Conservation (phyloP, 2,797 vertebrate genomes). For the Eurystomus glaucurus region DNA sequence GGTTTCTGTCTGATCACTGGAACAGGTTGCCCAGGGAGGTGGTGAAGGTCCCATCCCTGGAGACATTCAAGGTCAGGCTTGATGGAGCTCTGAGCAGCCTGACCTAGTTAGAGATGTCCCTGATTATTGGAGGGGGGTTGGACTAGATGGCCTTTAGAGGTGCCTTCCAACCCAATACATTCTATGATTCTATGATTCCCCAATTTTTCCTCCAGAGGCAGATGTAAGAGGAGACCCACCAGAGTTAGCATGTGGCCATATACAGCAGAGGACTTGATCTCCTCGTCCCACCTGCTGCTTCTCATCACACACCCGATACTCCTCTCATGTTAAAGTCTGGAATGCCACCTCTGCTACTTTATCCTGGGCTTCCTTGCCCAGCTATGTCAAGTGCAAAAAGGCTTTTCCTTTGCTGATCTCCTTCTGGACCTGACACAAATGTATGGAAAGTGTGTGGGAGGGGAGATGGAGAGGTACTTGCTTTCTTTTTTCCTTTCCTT, state of each 20-base stretch:
- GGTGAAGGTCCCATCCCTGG: too few relatives aligned
- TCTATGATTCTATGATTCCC: neutral
- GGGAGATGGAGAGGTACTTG: neutral
- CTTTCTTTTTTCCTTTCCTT: neutral
- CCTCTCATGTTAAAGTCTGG: rapidly evolving
- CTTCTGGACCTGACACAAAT: neutral
- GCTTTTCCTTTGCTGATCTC: conserved; percentile 8
- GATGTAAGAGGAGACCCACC: conserved; percentile 13
- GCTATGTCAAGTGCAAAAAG: neutral
- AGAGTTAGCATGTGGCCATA: neutral
- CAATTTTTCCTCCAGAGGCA: neutral
- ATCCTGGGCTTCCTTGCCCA: conserved; percentile 32
- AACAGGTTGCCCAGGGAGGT: too few relatives aligned
- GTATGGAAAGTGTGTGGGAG: neutral
- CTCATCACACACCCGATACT: conserved; percentile 57
- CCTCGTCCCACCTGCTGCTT: conserved; percentile 1
- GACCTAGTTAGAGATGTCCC: too few relatives aligned
- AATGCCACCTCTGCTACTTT: conserved; percentile 52
- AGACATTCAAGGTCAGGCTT: too few relatives aligned
- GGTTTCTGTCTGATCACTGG: neutral
- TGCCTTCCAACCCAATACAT: too few relatives aligned
- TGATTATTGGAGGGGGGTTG: too few relatives aligned
- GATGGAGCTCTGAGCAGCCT: too few relatives aligned
- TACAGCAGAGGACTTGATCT: neutral
- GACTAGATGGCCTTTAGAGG: too few relatives aligned